Conservation (phyloP, 2,888 invertebrate species). For the Melipona beecheii region DNA sequence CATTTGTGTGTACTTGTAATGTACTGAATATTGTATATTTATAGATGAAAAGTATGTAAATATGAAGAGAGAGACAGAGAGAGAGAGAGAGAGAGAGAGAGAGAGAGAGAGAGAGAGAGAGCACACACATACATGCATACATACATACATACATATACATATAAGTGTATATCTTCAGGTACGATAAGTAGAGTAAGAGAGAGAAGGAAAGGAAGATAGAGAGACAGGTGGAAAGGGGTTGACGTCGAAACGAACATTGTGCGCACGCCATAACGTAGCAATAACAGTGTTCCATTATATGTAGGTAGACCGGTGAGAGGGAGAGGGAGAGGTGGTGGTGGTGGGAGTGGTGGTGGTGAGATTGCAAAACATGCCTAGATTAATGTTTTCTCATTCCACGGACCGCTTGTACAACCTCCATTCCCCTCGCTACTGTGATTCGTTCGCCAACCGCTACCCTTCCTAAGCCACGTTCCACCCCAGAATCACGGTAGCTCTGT, state of each 20-base stretch:
- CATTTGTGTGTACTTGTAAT: background rate
- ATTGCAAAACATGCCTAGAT: slow-evolving; percentile 84
- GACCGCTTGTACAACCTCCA: slow-evolving; percentile 67
- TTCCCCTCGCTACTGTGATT: slow-evolving; percentile 63
- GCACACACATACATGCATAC: too few species aligned
- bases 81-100: slow-evolving; percentile 26
- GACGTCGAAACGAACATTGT: slow-evolving; percentile 78
- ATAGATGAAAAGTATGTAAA: slow-evolving; percentile 21
- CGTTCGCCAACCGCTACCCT: slow-evolving; percentile 64
- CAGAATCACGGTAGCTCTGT: slow-evolving; percentile 68
- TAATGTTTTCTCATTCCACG: slow-evolving; percentile 83
- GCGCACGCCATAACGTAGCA: slow-evolving; percentile 81
- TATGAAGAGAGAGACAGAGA: background rate
- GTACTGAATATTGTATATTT: background rate
- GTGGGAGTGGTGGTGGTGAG: slow-evolving; percentile 70
- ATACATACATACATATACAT: background rate
- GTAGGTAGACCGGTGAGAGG: slow-evolving; percentile 72
- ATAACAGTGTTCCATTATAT: slow-evolving; percentile 83
- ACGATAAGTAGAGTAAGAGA: slow-evolving; percentile 47
- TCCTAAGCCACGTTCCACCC: slow-evolving; percentile 63
- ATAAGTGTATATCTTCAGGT: slow-evolving; percentile 55
- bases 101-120: slow-evolving; percentile 14
- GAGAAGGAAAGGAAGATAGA: slow-evolving; percentile 19
- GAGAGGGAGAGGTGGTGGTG: slow-evolving; percentile 61
- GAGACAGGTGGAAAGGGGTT: slow-evolving; percentile 49